Base-by-base conservation (phyloP, 2,797 vertebrate species). In the Phyllotis vaccarum region DNA sequence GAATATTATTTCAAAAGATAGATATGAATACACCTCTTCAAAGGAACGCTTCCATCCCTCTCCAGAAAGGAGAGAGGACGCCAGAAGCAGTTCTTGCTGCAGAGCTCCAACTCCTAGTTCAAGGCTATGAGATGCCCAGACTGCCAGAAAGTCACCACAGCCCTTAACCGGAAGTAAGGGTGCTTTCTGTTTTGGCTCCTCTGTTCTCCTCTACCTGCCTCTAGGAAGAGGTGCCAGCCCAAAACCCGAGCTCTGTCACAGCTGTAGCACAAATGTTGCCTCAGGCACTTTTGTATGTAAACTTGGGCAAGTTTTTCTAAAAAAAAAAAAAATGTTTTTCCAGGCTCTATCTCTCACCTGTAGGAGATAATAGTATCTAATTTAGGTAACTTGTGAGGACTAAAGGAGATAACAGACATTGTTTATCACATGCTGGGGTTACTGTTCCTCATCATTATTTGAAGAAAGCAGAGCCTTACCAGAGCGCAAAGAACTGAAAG, bases 91-190 rank as follows among this genome's bases (percentile, higher is more conserved):
- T 11, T 49, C 34, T 66, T 70, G 31, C 62, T 68, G 83, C 34
- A 12, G n/a, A 40, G 49, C 1, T 34, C 46, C 46, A 29, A 27
- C 34, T 68, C 34, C 64, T 16, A 17, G 6, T 8, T 56, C 49
- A 54, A 21, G 17, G 76, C 49, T 54, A 6, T 17, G 49, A 54
- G 17, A 54, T 13, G 19, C 34, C 0, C 92, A 98, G 98, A 98
- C 16, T 99, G 98, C 79, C 98, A 98, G 78, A 98, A 98, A 93
- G 98, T 99, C 98, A 99, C 98, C 24, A 99, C 98, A 2, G 98
- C 98, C 22, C 98, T 99, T 29, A 99, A 98, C 97, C 97, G 98
- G 2, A 98, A 98, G 5, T 98, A 98, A 91, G 98, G 98, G 0
- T 4, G 1, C 27, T 82, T 66, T 46, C 58, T 46, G 1, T 46